A percentile compares a stretch with the other conserved stretches of the same genome.
phyloP scores from a whole-genome alignment of 2,888 invertebrate species.

The Xestia ashworthii region DNA sequence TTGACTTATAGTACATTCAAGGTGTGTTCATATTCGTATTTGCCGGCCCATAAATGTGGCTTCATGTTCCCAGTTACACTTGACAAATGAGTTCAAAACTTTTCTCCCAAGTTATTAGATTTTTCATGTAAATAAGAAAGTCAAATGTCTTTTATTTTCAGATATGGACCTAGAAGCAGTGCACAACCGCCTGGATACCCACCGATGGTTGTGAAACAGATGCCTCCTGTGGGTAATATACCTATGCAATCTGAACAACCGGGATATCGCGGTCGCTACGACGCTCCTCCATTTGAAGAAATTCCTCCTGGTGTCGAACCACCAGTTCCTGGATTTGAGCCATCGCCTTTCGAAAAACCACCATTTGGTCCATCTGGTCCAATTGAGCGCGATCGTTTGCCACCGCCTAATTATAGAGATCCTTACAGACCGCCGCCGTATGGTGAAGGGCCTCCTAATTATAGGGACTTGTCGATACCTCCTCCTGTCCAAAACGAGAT shows the following conservation, averaged over 20 bases:
- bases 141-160: slow-evolving; percentile 76
- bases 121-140: slow-evolving; percentile 19
- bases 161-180: slow-evolving; percentile 85
- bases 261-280: slow-evolving; percentile 86
- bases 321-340: slow-evolving; percentile 91
- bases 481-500: slow-evolving; percentile 79
- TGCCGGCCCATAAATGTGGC: neutral
- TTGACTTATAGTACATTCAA: neutral
- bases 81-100: neutral
- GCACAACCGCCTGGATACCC: slow-evolving; percentile 81
- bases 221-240: slow-evolving; percentile 78
- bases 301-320: slow-evolving; percentile 92
- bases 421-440: slow-evolving; percentile 81
- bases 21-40: neutral
- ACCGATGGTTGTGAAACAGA: slow-evolving; percentile 80
- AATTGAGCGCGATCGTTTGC: slow-evolving; percentile 83
- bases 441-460: slow-evolving; percentile 78
- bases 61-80: neutral
- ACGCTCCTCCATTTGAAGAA: slow-evolving; percentile 89
- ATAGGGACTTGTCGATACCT: slow-evolving; percentile 79
- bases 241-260: slow-evolving; percentile 79
- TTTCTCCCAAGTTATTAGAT: neutral
- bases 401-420: slow-evolving; percentile 83
- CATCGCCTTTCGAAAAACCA: slow-evolving; percentile 89
- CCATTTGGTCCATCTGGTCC: slow-evolving; percentile 80